Evolutionary conservation across 2,113 vertebrate species (phyloP), one percentile per base, ranked within the genome.

Genomic region (Cephalopterus ornatus): DNA sequence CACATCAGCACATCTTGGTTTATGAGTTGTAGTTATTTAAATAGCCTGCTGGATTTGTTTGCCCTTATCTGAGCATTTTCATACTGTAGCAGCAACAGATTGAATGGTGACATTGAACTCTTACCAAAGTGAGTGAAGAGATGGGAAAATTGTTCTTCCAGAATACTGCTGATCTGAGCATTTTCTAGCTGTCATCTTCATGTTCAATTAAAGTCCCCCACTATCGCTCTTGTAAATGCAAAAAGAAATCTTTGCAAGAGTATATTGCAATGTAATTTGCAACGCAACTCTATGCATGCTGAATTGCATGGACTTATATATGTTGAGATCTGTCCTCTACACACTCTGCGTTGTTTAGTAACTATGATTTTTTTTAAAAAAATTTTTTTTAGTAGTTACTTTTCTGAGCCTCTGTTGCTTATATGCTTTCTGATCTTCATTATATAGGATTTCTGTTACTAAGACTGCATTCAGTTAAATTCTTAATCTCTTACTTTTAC

Each of bases 61-160:
- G 55, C 39, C 62, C 46, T 44, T 79, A 61, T 73, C 85, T 89
- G 82, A 88, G 74, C 76, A 33, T 77, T 71, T 85, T 55, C 27
- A 76, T 72, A 56, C 50, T 76, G 32, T 53, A 71, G 70, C 84
- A 87, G 74, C 41, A 91, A 47, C 10, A 46, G 58, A 44, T 15
- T 58, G 16, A 62, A 96, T 58, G 61, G 89, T 88, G 94, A 93
- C 84, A 47, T 72, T 90, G 65, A 92, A 20, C 32, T 86, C n/a
- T 22, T 37, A 16, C 19, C 11, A 0, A 86, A 89, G 39, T 18
- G 37, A 66, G 27, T 49, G 61, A 56, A 74, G 73, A 52, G 52
- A 30, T 61, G 14, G 71, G 39, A 78, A 74, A 91, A 39, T 50
- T 83, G 20, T 68, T 84, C 3, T 93, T 46, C 77, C 84, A 88